Percentiles rank a stretch among this genome's conserved stretches.
Conservation (phyloP, 2,888 invertebrate genomes). For the Dryobota labecula region DNA sequence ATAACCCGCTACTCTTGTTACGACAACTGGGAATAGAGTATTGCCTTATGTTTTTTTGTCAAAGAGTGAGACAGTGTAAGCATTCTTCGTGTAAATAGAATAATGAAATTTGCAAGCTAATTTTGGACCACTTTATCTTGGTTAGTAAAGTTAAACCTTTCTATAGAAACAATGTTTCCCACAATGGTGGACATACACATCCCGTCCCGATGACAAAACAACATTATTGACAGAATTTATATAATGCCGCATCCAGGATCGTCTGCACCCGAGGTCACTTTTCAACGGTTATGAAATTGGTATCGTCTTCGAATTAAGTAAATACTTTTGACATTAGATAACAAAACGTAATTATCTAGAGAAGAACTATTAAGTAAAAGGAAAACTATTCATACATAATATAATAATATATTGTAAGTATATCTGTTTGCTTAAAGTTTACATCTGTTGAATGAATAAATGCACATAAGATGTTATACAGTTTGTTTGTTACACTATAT, state of each 20-base stretch:
- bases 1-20: no score
- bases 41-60: background rate
- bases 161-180: no score
- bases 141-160: background rate
- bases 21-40: background rate
- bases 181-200: background rate
- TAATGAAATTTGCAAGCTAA: background rate
- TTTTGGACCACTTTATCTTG: background rate
- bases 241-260: background rate
- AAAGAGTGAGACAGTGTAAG: background rate
- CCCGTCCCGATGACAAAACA: background rate
- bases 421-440: background rate
- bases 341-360: background rate
- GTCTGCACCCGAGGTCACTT: background rate
- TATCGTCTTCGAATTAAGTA: background rate
- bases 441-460: background rate
- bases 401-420: background rate
- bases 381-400: background rate
- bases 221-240: background rate
- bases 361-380: background rate
- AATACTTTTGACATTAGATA: background rate
- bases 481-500: no score
- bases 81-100: background rate
- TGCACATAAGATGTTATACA: no score
- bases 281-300: background rate